Base-by-base conservation (phyloP, 1,140 invertebrate species). In the Eulimnadia texana region DNA sequence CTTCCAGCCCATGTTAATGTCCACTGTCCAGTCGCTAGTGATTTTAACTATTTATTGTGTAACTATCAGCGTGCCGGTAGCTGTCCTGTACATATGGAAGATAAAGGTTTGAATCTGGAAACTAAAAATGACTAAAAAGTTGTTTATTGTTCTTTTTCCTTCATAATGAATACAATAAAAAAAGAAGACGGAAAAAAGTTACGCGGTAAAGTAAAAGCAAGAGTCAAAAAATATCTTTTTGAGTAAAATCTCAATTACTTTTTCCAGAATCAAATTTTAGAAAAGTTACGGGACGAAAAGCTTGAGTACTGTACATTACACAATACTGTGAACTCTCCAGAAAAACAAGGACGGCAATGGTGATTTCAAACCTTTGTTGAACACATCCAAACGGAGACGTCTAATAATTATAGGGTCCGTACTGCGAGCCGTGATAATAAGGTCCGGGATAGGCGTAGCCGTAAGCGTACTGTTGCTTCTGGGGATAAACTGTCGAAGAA, bases 391-490 rank as follows among this genome's bases (percentile, higher is more conserved):
- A 42, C 6, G 33, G 33, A 42, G 16, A n/a, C n/a, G n/a, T 61
- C 66, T 67, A 71, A 51, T 71, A 70, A 62, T 71, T 71, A 77
- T 93, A 92, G 11, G 88, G 88, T 22, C 86, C 88, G 71, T 93
- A 93, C 71, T 91, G 89, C 22, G 89, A 90, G 66, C 89, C 88
- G 72, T 92, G 88, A 69, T 92, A 90, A 57, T 69, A 68, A 29
- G 88, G 84, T 49, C 82, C 82, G 33, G 86, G 85, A 66, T 92
- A 90, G 64, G 88, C 87, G 60, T 78, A 76, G 50, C 87, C 86
- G 71, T 92, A 92, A 0, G 85, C 84, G 69, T 87, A 88, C 66
- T 91, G 90, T 73, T 92, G 88, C 74, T 94, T 94, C 73, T 93
- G 90, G n/a, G 90, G 90, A 74, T 94, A 93, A 63, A 93, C 88